Evolutionary conservation across 2,797 vertebrate genomes (phyloP).

Genomic region (Morelia viridis): DNA sequence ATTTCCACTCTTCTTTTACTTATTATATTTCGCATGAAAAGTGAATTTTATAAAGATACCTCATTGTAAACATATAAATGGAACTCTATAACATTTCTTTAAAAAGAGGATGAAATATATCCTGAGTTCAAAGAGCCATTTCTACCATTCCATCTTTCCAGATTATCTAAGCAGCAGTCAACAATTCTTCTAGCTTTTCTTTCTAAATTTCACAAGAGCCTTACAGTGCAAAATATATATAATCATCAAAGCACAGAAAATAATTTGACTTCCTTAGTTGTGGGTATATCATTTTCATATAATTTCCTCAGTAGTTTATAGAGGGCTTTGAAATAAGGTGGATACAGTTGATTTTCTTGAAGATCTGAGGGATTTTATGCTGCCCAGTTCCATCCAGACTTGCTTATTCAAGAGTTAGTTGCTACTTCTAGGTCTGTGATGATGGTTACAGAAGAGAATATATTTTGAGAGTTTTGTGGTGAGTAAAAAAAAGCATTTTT

Average conservation of each 20-base stretch:
- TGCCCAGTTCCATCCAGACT: constrained; percentile 21
- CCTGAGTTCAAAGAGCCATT: constrained; percentile 56
- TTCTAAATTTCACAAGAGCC: constrained; percentile 51
- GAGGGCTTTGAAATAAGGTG: constrained; percentile 65
- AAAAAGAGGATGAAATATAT: constrained; percentile 19
- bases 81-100: neutral
- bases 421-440: neutral
- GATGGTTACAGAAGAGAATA: constrained; percentile 6
- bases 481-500: neutral
- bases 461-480: neutral
- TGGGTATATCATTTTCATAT: constrained; percentile 46
- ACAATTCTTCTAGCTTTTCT: constrained; percentile 49
- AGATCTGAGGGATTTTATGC: constrained; percentile 49
- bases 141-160: constrained; percentile 45
- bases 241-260: constrained; percentile 69
- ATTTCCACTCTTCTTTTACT: neutral
- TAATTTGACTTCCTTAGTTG: constrained; percentile 65
- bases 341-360: constrained; percentile 55
- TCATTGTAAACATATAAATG: neutral
- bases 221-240: constrained; percentile 50
- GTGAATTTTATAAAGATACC: neutral
- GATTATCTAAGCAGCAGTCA: constrained; percentile 56
- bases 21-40: neutral
- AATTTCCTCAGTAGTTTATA: constrained; percentile 62
- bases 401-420: neutral